Evolutionary conservation across 2,797 vertebrate genomes (phyloP).

Genomic region (Fistularia commersonii): DNA sequence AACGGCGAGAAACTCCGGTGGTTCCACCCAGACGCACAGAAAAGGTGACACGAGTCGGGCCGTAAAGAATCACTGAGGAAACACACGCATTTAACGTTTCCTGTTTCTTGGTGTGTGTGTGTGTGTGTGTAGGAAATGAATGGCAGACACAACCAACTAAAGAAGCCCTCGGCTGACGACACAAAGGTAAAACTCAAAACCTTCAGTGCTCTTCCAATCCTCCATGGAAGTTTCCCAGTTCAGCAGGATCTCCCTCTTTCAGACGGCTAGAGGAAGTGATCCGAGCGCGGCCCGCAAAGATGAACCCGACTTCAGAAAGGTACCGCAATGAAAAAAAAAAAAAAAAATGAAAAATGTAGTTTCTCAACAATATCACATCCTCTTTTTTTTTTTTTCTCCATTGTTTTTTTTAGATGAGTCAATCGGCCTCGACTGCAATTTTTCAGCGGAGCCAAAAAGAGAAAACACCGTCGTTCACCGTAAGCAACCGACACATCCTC

Average conservation of each 20-base stretch:
- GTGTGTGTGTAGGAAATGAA: slow-evolving; percentile 35
- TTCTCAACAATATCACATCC: not conserved
- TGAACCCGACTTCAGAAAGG: slow-evolving; percentile 45
- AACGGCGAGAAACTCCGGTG: slow-evolving; percentile 11
- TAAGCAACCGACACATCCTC: slow-evolving; percentile 19
- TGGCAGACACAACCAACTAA: slow-evolving; percentile 11
- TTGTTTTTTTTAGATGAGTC: slow-evolving; percentile 20
- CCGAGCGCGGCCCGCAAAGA: slow-evolving; percentile 19
- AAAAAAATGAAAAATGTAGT: not conserved
- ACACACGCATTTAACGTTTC: no score
- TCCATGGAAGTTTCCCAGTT: not conserved
- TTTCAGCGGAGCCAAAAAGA: slow-evolving; percentile 44
- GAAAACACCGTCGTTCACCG: slow-evolving; percentile 31
- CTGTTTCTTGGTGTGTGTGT: not conserved
- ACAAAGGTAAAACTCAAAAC: slow-evolving; percentile 9
- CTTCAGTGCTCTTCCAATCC: not conserved
- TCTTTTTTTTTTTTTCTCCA: not conserved
- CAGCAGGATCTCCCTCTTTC: slow-evolving; percentile 8
- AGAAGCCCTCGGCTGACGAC: slow-evolving; percentile 4
- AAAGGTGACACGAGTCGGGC: slow-evolving; percentile 24
- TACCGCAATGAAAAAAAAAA: slow-evolving; percentile 19
- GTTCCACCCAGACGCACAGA: slow-evolving; percentile 40
- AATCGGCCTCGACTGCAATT: slow-evolving; percentile 9
- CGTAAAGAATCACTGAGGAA: not conserved
- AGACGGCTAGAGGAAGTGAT: slow-evolving; percentile 24